Evolutionary conservation across 2,113 vertebrate species (phyloP).

Genomic region (Actinemys pallida): DNA sequence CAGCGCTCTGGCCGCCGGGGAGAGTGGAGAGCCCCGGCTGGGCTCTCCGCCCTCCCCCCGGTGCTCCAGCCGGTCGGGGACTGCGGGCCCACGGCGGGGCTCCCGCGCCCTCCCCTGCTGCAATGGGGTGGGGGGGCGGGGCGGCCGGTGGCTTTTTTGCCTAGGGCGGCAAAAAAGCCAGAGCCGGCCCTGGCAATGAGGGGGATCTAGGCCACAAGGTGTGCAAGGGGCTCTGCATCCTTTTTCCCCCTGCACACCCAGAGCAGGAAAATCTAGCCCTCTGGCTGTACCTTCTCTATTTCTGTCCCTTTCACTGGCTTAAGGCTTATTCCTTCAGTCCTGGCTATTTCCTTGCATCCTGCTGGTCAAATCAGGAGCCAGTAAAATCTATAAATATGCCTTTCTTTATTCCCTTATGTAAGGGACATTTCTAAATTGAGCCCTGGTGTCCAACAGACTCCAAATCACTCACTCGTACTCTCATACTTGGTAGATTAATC

Average conservation of each 20-base stretch:
- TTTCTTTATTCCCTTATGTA: background rate
- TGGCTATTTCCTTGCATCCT: constrained; percentile 21
- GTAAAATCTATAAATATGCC: background rate
- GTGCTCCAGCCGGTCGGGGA: too few relatives aligned
- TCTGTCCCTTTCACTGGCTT: background rate
- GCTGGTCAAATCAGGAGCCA: background rate
- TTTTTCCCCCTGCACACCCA: background rate
- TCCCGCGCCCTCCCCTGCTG: too few relatives aligned
- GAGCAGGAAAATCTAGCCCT: background rate
- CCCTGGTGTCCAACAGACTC: background rate
- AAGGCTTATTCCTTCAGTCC: background rate
- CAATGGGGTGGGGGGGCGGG: too few relatives aligned
- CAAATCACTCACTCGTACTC: background rate
- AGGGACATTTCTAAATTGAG: background rate
- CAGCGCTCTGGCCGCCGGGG: too few relatives aligned
- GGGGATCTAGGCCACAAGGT: background rate
- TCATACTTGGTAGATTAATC: background rate
- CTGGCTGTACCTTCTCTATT: background rate
- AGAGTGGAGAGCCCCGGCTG: too few relatives aligned
- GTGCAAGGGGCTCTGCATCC: background rate
- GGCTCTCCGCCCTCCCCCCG: too few relatives aligned
- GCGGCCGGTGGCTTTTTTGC: too few relatives aligned
- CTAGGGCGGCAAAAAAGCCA: too few relatives aligned
- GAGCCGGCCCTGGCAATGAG: background rate
- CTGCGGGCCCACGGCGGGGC: too few relatives aligned